These are phyloP conservation scores for Vollenhovia emeryi DNA, from an alignment of 1,140 invertebrate species.

Conservation along the genomic window DNA sequence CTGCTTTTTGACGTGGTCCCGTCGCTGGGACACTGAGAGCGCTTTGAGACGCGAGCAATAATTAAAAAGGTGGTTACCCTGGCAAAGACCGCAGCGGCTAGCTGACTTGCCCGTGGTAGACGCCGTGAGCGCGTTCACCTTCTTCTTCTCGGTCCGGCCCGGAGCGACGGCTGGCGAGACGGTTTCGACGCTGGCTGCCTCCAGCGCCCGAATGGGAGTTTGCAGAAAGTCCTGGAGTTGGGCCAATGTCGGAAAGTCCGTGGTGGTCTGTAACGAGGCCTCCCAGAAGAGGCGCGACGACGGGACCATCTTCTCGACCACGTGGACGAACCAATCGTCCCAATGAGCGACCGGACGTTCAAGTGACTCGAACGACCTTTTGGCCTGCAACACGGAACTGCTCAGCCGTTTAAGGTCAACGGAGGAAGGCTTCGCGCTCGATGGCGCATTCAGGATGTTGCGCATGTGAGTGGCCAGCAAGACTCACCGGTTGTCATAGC, in stretches of 20 bases:
- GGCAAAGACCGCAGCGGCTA: not conserved
- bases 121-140: not conserved
- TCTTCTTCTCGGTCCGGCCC: not conserved
- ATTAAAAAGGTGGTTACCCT: not conserved
- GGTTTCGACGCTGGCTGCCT: not conserved
- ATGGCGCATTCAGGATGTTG: not conserved
- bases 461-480: not conserved
- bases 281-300: too few relatives aligned
- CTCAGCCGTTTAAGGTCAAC: not conserved
- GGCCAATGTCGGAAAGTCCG: not conserved
- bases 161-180: not conserved
- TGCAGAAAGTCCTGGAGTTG: not conserved
- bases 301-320: not conserved
- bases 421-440: not conserved
- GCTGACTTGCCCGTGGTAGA: too few relatives aligned
- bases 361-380: not conserved
- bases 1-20: not conserved
- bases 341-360: not conserved
- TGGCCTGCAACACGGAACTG: not conserved
- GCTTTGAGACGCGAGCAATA: not conserved
- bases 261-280: too few relatives aligned
- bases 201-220: not conserved
- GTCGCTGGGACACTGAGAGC: not conserved
- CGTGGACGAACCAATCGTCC: not conserved
- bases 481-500: not conserved